Evolutionary conservation across 1,140 invertebrate genomes (phyloP), one percentile per base, ranked within the genome.

Genomic region (Helicoverpa zea): DNA sequence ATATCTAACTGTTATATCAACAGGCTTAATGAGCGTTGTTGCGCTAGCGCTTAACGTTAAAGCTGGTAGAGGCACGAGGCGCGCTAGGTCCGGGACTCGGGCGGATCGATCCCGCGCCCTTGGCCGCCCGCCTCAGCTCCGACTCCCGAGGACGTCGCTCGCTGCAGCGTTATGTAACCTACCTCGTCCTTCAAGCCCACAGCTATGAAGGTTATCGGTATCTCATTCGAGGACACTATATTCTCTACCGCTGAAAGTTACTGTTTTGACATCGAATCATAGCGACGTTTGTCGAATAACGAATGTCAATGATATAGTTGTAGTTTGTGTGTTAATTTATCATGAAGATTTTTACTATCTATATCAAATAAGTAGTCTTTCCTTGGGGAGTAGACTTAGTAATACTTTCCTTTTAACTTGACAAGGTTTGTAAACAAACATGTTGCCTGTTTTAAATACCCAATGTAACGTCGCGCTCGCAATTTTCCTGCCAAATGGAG

Each of bases 101-200:
- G 51, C 47, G 81, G 85, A 94, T 94, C 93, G 87, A 93, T 93
- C 87, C 84, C 82, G 86, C 84, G 93, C 91, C 93, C 93, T 94
- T 94, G 93, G 92, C 88, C 88, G 84, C 88, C 89, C 87, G 63
- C 79, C 79, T 70, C 84, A 84, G 83, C 83, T 47, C 64, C 64
- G 43, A 68, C 43, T 49, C 70, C 81, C 83, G 88, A 88, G 87
- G 90, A 90, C 87, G 80, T 87, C 83, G 84, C 79, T 84, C 87
- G 88, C 83, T 90, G 89, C 87, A 86, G 82, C 82, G 77, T 94
- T 94, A 91, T 82, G 83, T 91, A 94, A 93, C 81, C 52, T 64
- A 13, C 16, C 18, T 61, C 56, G 59, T 77, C 75, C 75, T 77
- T 77, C 61, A 77, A 13, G 23, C 18, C 18, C 56, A 58, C 14